Conservation (phyloP, 37 sponge, comb jelly and placozoan species). For the Ianthella basta region DNA sequence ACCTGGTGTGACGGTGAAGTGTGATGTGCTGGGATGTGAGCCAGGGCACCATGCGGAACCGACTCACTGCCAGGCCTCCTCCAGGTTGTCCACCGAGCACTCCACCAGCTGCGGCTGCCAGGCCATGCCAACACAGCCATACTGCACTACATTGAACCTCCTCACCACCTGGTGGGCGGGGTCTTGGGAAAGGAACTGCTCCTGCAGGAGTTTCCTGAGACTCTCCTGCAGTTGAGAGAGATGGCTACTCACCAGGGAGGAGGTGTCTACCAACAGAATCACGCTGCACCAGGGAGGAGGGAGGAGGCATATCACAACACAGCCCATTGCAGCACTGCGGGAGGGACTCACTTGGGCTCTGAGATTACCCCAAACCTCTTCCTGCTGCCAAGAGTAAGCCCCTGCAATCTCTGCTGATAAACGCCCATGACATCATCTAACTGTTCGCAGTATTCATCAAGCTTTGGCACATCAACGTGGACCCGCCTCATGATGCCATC, state of each 20-base stretch:
- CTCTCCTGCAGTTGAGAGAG: slow-evolving; percentile 6
- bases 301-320: not conserved
- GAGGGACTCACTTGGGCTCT: not conserved
- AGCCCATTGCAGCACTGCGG: not conserved
- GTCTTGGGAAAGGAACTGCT: not conserved
- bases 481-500: slow-evolving; percentile 1
- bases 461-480: slow-evolving; percentile 25
- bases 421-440: not conserved
- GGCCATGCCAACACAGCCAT: not conserved
- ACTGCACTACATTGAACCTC: not conserved
- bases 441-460: slow-evolving; percentile 12
- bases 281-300: not conserved
- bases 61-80: slow-evolving; percentile 1
- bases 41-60: not conserved
- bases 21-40: no score
- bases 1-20: no score
- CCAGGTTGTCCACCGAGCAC: not conserved
- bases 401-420: slow-evolving; percentile 2
- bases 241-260: not conserved
- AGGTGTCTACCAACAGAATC: slow-evolving; percentile 4
- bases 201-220: not conserved
- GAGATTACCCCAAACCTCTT: slow-evolving; percentile 18
- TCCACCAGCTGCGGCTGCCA: not conserved
- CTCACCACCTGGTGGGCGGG: not conserved
- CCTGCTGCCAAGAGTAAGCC: not conserved